A percentile compares a stretch with the other conserved stretches of the same genome.
These are phyloP conservation scores for Scleropages formosus DNA, from an alignment of 2,797 vertebrate genomes.

Conservation along the genomic window DNA sequence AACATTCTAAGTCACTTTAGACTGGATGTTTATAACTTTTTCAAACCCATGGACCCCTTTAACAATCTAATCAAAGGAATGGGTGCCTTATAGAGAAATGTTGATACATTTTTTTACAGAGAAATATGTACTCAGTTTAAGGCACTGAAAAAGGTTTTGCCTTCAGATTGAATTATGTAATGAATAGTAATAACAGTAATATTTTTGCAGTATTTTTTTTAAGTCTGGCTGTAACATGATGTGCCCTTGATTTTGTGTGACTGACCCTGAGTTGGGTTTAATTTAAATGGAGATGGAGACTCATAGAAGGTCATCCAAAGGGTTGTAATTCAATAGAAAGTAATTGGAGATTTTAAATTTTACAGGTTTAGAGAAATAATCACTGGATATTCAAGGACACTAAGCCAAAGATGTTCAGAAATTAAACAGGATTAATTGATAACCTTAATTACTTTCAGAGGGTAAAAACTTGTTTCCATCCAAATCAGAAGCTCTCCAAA, in stretches of 20 bases:
- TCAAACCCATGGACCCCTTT: no score
- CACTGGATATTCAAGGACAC: constrained; percentile 73
- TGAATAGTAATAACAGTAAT: no score
- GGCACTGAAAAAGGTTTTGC: no score
- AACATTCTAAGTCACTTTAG: no score
- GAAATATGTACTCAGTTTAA: no score
- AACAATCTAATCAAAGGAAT: no score
- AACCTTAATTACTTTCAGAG: constrained; percentile 82
- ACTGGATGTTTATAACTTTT: no score
- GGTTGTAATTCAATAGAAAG: constrained; percentile 63
- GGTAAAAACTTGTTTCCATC: constrained; percentile 77
- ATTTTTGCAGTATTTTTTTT: no score
- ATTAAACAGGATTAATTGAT: constrained; percentile 81
- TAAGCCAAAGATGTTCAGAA: constrained; percentile 77
- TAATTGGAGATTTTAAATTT: constrained; percentile 72
- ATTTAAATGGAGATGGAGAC: constrained; percentile 72
- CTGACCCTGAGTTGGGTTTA: constrained; percentile 68
- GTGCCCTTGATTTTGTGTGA: constrained; percentile 42
- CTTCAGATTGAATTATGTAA: no score
- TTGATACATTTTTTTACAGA: no score
- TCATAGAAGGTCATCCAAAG: constrained; percentile 67
- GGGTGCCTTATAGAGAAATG: no score
- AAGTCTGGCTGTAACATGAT: no score
- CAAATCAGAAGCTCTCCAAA: constrained; percentile 74
- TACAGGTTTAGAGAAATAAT: constrained; percentile 72